phyloP scores from a whole-genome alignment of 2,888 invertebrate species.

The Mythimna loreyi region DNA sequence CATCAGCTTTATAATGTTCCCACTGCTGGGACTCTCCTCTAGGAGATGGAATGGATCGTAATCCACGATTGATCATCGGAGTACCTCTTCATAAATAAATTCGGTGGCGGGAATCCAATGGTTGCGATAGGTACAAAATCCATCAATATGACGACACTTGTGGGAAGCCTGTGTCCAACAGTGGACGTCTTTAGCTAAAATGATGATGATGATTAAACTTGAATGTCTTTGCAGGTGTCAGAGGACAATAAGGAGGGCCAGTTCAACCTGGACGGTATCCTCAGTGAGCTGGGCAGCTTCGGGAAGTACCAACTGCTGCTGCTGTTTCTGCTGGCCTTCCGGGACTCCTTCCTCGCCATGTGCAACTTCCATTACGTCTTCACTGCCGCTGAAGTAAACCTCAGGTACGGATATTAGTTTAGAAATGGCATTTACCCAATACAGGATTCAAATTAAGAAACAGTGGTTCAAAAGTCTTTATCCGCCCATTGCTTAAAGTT shows the following conservation, averaged over 20 bases:
- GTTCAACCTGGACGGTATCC: constrained; percentile 88
- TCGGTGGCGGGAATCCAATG: no score
- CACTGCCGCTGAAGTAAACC: constrained; percentile 88
- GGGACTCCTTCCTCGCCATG: constrained; percentile 89
- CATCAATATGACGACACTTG: no score
- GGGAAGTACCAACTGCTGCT: constrained; percentile 90
- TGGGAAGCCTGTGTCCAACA: no score
- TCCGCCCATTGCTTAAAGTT: not conserved
- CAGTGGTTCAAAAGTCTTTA: not conserved
- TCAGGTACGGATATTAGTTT: constrained; percentile 81
- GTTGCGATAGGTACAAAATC: no score
- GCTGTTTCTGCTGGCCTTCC: constrained; percentile 89
- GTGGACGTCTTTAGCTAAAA: no score
- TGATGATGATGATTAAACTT: not conserved
- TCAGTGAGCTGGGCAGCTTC: constrained; percentile 89
- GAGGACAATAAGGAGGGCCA: constrained; percentile 71
- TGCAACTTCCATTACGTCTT: constrained; percentile 90
- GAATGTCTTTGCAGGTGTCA: constrained; percentile 65
- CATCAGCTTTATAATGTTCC: no score
- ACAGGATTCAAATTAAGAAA: not conserved
- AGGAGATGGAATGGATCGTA: no score
- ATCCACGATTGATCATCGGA: no score
- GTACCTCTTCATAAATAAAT: no score
- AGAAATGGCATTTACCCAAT: not conserved
- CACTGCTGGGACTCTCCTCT: no score